These are phyloP conservation scores for Rhynchomys soricoides DNA, from an alignment of 2,113 vertebrate genomes.

Conservation along the genomic window DNA sequence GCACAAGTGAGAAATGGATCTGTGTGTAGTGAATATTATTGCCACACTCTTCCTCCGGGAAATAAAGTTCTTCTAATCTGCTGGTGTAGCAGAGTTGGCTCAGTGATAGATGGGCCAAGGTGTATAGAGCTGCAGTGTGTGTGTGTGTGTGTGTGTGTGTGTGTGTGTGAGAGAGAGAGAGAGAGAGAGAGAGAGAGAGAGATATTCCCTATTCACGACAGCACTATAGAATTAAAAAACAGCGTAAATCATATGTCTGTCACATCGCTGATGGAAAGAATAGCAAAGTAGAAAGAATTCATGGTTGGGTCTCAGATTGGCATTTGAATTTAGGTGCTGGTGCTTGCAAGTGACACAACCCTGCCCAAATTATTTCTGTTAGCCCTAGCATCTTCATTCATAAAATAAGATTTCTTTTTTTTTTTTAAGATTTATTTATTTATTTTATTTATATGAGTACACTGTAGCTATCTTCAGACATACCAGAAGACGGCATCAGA, in stretches of 20 bases:
- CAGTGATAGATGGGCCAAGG: neutral
- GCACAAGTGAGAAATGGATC: neutral
- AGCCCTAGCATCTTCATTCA: neutral
- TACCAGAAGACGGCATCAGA: no score
- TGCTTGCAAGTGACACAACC: neutral
- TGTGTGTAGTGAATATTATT: neutral
- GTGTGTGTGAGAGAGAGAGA: neutral
- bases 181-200: neutral
- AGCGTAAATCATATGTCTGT: conserved; percentile 10
- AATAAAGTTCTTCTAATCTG: conserved; percentile 31
- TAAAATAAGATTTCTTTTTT: conserved; percentile 32
- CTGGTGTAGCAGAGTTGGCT: conserved; percentile 8
- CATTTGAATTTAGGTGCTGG: neutral
- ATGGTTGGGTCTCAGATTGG: neutral
- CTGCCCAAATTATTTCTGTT: neutral
- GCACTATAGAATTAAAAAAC: neutral
- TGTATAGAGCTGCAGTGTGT: neutral
- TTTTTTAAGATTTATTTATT: no score
- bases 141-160: neutral
- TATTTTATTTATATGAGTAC: no score
- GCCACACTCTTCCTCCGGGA: neutral
- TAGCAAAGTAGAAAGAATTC: neutral
- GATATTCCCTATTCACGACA: neutral
- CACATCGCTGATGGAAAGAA: neutral
- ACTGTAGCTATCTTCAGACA: no score